Evolutionary conservation across 2,113 vertebrate genomes (phyloP).

Genomic region (Microcebus griseorufus): DNA sequence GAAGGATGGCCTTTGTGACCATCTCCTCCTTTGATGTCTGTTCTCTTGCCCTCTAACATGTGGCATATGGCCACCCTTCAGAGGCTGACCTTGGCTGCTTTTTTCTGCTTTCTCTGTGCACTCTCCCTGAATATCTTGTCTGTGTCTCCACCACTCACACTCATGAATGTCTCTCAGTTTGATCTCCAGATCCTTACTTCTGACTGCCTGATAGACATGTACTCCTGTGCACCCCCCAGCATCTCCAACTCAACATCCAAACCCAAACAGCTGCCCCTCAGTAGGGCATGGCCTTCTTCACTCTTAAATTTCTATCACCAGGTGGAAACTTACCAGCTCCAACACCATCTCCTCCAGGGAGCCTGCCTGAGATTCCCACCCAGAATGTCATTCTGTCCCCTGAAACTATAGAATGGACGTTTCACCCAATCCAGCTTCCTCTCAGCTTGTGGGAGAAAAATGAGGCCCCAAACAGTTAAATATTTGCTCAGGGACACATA

Average conservation of each 20-base stretch:
- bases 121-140: background rate
- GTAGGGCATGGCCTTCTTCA: background rate
- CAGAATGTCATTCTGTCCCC: background rate
- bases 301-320: background rate
- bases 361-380: background rate
- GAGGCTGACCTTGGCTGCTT: background rate
- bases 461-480: background rate
- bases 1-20: background rate
- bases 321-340: background rate
- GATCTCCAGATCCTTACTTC: background rate
- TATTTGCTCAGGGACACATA: background rate
- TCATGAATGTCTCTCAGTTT: background rate
- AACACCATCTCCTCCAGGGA: background rate
- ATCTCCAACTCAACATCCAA: background rate
- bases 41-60: accelerated
- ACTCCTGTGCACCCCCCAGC: background rate
- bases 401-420: background rate
- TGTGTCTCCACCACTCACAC: background rate
- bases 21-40: background rate
- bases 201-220: background rate
- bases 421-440: background rate
- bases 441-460: background rate
- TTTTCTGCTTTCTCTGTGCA: background rate
- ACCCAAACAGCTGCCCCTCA: background rate
- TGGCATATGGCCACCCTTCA: background rate